Conservation (phyloP, 2,797 vertebrate genomes). For the Thunnus albacares region DNA sequence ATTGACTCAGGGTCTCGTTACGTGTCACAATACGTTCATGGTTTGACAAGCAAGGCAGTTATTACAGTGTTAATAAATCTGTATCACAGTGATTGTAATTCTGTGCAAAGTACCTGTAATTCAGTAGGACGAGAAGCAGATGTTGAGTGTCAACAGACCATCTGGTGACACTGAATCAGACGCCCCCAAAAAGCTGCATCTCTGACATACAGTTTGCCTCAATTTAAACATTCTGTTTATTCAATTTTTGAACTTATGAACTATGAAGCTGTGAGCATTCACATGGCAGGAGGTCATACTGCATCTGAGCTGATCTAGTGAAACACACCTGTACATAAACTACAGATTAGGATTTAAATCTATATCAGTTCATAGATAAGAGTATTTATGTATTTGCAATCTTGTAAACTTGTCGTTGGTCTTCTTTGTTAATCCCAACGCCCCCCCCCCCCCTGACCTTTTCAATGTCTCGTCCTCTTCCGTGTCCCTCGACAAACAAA, state of each 20-base stretch:
- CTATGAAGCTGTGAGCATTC: neutral
- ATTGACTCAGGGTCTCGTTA: constrained; percentile 6
- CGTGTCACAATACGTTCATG: neutral
- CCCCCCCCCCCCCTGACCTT: too few species aligned
- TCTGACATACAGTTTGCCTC: constrained; percentile 40
- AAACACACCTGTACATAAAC: constrained; percentile 47
- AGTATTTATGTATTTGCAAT: constrained; percentile 23
- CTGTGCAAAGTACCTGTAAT: constrained; percentile 28
- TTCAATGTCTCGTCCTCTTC: neutral
- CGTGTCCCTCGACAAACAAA: neutral
- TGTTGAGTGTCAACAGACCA: constrained; percentile 46
- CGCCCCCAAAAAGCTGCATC: constrained; percentile 29
- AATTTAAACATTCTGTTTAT: constrained; percentile 34
- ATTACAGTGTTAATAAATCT: neutral
- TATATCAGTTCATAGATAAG: constrained; percentile 10
- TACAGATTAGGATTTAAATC: constrained; percentile 20
- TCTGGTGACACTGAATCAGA: constrained; percentile 43
- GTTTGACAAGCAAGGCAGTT: neutral
- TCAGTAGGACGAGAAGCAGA: constrained; percentile 36
- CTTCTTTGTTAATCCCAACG: constrained; percentile 21
- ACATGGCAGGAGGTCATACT: neutral
- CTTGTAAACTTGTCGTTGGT: neutral
- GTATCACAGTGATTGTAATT: constrained; percentile 4
- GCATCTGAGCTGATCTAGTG: constrained; percentile 13
- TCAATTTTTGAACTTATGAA: constrained; percentile 20